Percentiles rank a stretch among this genome's conserved stretches.
Evolutionary conservation across 1,140 invertebrate genomes (phyloP).

Genomic region (Listronotus bonariensis): DNA sequence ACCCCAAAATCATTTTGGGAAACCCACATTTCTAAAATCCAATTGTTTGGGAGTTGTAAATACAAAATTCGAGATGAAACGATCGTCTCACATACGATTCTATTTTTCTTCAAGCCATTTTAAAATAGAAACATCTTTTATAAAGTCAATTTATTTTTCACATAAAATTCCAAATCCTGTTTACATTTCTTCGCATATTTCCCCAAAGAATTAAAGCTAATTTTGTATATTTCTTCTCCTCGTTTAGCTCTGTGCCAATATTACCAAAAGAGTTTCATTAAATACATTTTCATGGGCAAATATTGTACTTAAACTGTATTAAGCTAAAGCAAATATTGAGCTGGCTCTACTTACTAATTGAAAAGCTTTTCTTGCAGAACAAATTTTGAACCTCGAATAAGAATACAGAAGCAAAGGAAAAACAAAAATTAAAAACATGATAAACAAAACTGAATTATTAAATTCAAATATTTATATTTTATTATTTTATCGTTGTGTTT

Average conservation of each 20-base stretch:
- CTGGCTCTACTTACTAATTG: conserved; percentile 30
- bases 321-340: conserved; percentile 34
- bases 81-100: no score
- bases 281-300: conserved; percentile 39
- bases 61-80: no score
- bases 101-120: no score
- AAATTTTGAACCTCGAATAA: conserved; percentile 24
- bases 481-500: conserved; percentile 16
- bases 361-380: conserved; percentile 31
- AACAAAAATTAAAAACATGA: conserved; percentile 24
- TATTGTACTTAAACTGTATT: conserved; percentile 40
- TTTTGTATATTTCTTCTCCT: conserved; percentile 29
- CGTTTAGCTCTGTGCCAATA: conserved; percentile 36
- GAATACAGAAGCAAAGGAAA: conserved; percentile 17
- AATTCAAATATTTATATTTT: conserved; percentile 25
- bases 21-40: no score
- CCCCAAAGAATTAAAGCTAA: conserved; percentile 30
- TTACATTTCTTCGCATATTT: conserved; percentile 21
- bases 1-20: no score
- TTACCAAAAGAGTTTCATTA: conserved; percentile 41
- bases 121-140: no score
- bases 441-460: conserved; percentile 22
- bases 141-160: conserved; percentile 13
- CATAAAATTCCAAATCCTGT: conserved; percentile 15
- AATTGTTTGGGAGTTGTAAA: no score